Percentiles rank a stretch among this genome's conserved stretches.
phyloP scores from a whole-genome alignment of 2,797 vertebrate genomes.

The Xenops minutus region DNA sequence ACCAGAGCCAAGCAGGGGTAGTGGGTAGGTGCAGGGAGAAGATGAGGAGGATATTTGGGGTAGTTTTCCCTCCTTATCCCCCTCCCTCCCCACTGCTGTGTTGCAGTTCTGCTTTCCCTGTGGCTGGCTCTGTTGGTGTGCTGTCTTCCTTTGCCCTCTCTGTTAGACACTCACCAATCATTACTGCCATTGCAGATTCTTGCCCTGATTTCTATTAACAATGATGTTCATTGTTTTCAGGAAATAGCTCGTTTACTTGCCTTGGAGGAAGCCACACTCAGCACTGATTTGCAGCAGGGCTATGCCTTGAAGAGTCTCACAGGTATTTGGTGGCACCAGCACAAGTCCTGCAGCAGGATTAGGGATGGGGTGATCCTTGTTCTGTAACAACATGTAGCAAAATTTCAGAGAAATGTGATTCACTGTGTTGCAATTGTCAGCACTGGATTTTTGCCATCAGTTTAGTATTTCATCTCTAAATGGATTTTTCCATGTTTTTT shows the following conservation, averaged over 20 bases:
- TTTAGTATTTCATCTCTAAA: not conserved
- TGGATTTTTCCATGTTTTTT: not conserved
- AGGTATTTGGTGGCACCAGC: constrained; percentile 72
- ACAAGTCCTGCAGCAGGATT: not conserved
- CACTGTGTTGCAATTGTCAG: not conserved
- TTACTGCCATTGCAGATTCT: not conserved
- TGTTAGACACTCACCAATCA: accelerated
- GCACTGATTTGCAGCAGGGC: constrained; percentile 96
- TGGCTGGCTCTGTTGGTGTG: not conserved
- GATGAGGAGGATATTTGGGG: not conserved
- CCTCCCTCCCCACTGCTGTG: accelerated
- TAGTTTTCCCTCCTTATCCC: not conserved
- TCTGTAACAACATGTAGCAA: not conserved
- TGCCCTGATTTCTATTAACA: not conserved
- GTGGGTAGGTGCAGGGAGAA: not conserved
- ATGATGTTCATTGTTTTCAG: constrained; percentile 66
- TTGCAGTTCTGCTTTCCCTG: not conserved
- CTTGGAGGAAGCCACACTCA: constrained; percentile 95
- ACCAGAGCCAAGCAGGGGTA: not conserved
- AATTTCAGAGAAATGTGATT: not conserved
- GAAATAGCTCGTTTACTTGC: constrained; percentile 96
- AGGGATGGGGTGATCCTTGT: not conserved
- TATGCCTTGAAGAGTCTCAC: constrained; percentile 98
- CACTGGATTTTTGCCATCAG: not conserved
- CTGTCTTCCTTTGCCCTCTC: not conserved